phyloP scores from a whole-genome alignment of 2,797 vertebrate species.

The Poeciliopsis infans region DNA sequence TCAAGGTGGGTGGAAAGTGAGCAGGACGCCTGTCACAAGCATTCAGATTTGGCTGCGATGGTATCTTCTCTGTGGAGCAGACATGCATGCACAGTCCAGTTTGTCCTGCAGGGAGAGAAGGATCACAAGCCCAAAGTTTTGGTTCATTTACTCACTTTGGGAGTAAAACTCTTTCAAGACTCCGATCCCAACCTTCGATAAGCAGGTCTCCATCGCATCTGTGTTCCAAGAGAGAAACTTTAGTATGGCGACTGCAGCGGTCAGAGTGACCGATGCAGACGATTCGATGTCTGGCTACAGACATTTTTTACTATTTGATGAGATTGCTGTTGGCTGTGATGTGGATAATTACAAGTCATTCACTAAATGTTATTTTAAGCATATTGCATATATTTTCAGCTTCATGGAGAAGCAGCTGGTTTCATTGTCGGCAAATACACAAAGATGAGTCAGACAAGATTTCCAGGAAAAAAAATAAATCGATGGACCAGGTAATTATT shows the following conservation, averaged over 20 bases:
- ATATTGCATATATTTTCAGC: conserved; percentile 61
- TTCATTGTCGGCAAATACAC: conserved; percentile 37
- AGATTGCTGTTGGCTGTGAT: conserved; percentile 53
- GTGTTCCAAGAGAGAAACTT: conserved; percentile 43
- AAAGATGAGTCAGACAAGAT: neutral
- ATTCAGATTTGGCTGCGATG: conserved; percentile 38
- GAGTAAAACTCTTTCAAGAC: conserved; percentile 52
- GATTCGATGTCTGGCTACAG: conserved; percentile 69
- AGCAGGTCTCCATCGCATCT: conserved; percentile 41
- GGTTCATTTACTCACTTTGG: conserved; percentile 38
- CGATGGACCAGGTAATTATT: neutral
- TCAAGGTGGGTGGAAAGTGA: conserved; percentile 48
- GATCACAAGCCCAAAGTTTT: conserved; percentile 32
- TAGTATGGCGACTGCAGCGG: conserved; percentile 49
- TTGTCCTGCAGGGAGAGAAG: conserved; percentile 23
- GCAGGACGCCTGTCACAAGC: conserved; percentile 29
- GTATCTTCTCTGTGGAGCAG: conserved; percentile 50
- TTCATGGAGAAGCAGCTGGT: conserved; percentile 52
- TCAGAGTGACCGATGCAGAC: conserved; percentile 78
- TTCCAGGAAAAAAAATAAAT: neutral
- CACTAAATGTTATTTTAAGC: conserved; percentile 44
- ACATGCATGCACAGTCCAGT: conserved; percentile 30
- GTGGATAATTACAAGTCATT: conserved; percentile 48
- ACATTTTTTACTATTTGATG: conserved; percentile 56
- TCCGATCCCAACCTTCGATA: conserved; percentile 70